Evolutionary conservation across 2,888 invertebrate species (phyloP), one percentile per base, ranked within the genome.

Genomic region (Drosophila vallismaia): DNA sequence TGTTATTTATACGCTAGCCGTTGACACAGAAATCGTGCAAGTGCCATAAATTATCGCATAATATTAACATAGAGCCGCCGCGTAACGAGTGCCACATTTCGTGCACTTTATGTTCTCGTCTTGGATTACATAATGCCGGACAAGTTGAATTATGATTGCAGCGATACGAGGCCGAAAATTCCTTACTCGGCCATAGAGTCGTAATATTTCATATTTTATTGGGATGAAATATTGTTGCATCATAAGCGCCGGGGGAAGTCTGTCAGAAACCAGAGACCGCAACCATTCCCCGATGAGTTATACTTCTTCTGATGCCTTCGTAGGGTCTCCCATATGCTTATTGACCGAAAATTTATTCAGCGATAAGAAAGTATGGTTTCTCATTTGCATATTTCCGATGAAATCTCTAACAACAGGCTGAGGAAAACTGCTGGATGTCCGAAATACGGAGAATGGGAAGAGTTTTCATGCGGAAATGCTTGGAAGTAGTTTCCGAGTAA

Each of bases 81-180:
- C 73, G 60, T 46, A 79, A 58, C 79, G 79, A 73, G 62, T 76
- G 62, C 49, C 85, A 70, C 77, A 82, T 83, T 72, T 82, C 53
- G 62, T 60, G 83, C 80, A 86, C 75, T 83, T 86, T 86, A 88
- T 83, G 82, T 54, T 80, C 69, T 74, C 45, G 86, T 77, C 66
- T 86, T 77, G 63, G 68, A 77, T 83, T 83, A 82, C 79, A 72
- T 59, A 74, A 54, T 49, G 66, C 50, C 54, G 42, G 57, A 45
- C 66, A 49, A 59, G 73, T 76, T 86, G 71, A 87, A 51, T 87
- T 82, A 82, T 82, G 86, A 50, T 69, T 63, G 33, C 48, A 48
- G 57, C 77, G 68, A 85, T 87, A 87, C 71, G 55, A 74, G 62
- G 58, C 85, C 68, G 28, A 55, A 44, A 57, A 71, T 56, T 51